phyloP scores from a whole-genome alignment of 1,140 invertebrate genomes.

The Holcopasites calliopsidis region DNA sequence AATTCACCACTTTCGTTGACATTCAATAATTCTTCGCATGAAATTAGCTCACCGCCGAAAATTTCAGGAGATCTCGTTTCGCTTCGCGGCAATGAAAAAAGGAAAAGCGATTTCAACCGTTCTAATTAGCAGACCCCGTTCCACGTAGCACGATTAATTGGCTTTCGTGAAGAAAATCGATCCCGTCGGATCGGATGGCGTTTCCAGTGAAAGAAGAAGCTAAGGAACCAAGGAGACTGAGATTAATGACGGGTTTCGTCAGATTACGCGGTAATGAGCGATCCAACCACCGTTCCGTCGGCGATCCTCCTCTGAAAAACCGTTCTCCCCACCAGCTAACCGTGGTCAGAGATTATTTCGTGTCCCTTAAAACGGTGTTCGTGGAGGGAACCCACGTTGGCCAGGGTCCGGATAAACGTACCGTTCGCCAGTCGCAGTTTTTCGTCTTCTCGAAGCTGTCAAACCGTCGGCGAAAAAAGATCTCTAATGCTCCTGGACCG shows the following conservation, averaged over 20 bases:
- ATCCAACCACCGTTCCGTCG: neutral
- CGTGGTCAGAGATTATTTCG: constrained; percentile 38
- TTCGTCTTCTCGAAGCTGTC: neutral
- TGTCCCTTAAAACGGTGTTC: constrained; percentile 36
- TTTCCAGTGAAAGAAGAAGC: constrained; percentile 33
- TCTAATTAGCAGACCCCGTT: constrained; percentile 29
- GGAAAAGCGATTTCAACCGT: neutral
- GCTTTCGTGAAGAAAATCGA: constrained; percentile 13
- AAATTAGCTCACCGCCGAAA: neutral
- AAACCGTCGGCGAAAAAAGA: constrained; percentile 1
- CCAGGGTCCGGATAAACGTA: constrained; percentile 30
- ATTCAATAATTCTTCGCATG: no score
- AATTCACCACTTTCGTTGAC: no score
- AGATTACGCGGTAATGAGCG: constrained; percentile 60
- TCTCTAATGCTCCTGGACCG: neutral
- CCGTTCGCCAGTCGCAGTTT: constrained; percentile 7
- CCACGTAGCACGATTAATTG: constrained; percentile 54
- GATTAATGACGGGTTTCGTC: constrained; percentile 56
- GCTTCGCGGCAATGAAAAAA: neutral
- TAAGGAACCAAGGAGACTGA: constrained; percentile 25
- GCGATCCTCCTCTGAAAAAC: constrained; percentile 18
- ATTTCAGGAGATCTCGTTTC: no score
- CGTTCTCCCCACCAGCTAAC: constrained; percentile 4
- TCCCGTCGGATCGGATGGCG: constrained; percentile 32
- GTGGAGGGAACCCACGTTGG: neutral